A percentile compares a stretch with the other conserved stretches of the same genome.
phyloP scores from a whole-genome alignment of 2,797 vertebrate genomes.

The Okamejei kenojei region DNA sequence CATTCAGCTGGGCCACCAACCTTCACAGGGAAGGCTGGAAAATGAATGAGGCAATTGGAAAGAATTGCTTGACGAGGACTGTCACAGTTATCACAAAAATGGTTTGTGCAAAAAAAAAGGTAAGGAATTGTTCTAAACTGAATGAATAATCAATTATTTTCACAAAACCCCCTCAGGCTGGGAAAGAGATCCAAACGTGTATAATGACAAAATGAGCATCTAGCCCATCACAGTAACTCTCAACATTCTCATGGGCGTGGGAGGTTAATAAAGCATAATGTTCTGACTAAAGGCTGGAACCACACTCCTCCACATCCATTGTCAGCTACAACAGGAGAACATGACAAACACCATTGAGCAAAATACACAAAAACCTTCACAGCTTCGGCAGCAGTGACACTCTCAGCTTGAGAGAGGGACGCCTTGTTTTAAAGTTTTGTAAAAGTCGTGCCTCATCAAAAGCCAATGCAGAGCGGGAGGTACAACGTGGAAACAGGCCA shows the following conservation, averaged over 20 bases:
- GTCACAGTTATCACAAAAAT: not conserved
- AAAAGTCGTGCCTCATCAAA: too few relatives aligned
- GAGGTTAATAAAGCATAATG: slow-evolving; percentile 25
- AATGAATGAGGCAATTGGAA: not conserved
- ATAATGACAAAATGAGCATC: slow-evolving; percentile 36
- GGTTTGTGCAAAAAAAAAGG: not conserved
- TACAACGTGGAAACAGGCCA: not conserved
- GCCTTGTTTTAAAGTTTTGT: not conserved
- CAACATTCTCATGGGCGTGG: not conserved
- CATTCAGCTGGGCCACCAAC: not conserved
- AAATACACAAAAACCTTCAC: not conserved
- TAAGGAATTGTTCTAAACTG: not conserved
- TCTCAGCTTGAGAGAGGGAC: not conserved
- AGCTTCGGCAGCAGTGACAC: not conserved
- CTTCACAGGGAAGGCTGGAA: not conserved
- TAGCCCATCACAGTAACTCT: slow-evolving; percentile 25
- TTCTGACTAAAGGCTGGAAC: slow-evolving; percentile 11
- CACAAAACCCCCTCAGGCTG: not conserved
- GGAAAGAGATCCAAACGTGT: not conserved
- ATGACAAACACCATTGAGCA: not conserved
- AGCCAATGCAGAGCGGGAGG: too few relatives aligned
- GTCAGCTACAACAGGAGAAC: not conserved
- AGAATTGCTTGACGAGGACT: too few relatives aligned
- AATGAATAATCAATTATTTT: slow-evolving; percentile 20
- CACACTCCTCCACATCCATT: not conserved